Evolutionary conservation across 2,888 invertebrate genomes (phyloP).

Genomic region (Troides aeacus): DNA sequence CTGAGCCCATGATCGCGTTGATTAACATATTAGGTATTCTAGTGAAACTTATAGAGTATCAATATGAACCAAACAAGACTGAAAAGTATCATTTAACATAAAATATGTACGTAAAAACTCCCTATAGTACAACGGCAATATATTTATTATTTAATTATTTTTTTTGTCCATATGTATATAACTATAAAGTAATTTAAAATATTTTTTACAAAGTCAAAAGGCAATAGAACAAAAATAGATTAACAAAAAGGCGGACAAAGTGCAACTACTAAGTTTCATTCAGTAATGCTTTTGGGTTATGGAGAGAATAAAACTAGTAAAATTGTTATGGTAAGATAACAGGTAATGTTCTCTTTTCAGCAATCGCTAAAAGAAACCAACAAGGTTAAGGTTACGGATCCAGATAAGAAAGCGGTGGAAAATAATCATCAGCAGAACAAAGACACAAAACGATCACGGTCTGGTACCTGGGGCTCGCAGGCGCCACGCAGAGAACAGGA

Average conservation of each 20-base stretch:
- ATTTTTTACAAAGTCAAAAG: too few species aligned
- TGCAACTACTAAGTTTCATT: too few species aligned
- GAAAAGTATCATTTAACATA: background rate
- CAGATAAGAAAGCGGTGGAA: constrained; percentile 15
- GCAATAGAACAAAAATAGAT: too few species aligned
- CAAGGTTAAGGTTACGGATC: background rate
- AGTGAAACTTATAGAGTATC: background rate
- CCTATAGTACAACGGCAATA: too few species aligned
- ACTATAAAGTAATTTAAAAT: too few species aligned
- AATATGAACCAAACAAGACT: background rate
- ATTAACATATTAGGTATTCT: background rate
- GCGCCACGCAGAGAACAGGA: constrained; percentile 53
- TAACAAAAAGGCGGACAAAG: too few species aligned
- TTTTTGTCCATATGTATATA: too few species aligned
- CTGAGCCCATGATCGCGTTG: background rate
- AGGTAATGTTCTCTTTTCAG: constrained; percentile 4
- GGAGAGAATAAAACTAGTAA: too few species aligned
- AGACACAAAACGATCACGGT: constrained; percentile 74
- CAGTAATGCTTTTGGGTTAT: too few species aligned
- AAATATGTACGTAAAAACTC: background rate
- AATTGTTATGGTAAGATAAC: background rate
- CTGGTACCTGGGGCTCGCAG: constrained; percentile 82
- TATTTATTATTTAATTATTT: too few species aligned
- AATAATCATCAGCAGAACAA: constrained; percentile 32
- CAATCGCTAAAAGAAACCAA: constrained; percentile 12